Percentiles rank a stretch among this genome's conserved stretches.
These are phyloP conservation scores for Dicyrtomina minuta DNA, from an alignment of 2,888 invertebrate genomes.

Conservation along the genomic window DNA sequence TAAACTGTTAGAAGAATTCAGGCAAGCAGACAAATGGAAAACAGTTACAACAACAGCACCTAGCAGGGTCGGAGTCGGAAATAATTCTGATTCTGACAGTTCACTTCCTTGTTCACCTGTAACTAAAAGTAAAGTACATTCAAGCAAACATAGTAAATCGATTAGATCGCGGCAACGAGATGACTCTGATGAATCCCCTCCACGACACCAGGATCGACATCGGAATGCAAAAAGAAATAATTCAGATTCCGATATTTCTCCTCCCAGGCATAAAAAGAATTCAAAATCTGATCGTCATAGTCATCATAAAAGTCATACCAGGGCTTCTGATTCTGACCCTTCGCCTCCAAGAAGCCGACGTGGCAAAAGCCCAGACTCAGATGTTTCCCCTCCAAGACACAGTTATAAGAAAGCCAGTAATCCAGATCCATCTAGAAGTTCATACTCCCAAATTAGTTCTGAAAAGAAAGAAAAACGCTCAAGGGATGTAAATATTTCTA, in stretches of 20 bases:
- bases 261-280: conserved; percentile 52
- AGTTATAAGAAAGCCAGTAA: conserved; percentile 2
- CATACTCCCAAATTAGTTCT: too few relatives aligned
- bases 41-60: conserved; percentile 22
- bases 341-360: conserved; percentile 47
- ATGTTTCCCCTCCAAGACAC: conserved; percentile 45
- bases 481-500: too few relatives aligned
- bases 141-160: neutral
- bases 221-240: conserved; percentile 4
- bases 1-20: conserved; percentile 55
- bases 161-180: conserved; percentile 31
- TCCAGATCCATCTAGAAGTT: too few relatives aligned
- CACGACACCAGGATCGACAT: conserved; percentile 55
- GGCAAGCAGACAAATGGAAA: conserved; percentile 48
- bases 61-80: neutral
- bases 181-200: conserved; percentile 56
- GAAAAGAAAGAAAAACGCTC: too few relatives aligned
- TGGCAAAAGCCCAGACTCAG: conserved; percentile 26
- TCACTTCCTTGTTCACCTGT: conserved; percentile 55
- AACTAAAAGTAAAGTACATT: too few relatives aligned
- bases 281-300: conserved; percentile 9
- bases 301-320: neutral
- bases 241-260: conserved; percentile 52
- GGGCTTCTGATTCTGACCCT: too few relatives aligned
- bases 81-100: conserved; percentile 46